These are phyloP conservation scores for Aelia acuminata DNA, from an alignment of 2,888 invertebrate genomes.

Conservation along the genomic window DNA sequence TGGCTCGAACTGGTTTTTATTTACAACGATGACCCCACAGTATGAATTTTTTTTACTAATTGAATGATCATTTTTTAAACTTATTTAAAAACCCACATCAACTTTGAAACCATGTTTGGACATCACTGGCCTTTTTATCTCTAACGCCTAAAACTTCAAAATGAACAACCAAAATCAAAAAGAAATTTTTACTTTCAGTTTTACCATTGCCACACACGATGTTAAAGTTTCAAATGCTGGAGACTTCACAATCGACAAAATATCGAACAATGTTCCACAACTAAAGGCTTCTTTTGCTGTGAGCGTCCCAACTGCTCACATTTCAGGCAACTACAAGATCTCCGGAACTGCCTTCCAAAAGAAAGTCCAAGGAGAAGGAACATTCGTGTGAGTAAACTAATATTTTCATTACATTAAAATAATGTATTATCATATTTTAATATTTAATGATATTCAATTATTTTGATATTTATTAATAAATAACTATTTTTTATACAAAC, in stretches of 20 bases:
- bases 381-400: constrained; percentile 57
- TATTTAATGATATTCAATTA: no score
- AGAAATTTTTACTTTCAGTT: background rate
- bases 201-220: constrained; percentile 30
- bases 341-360: constrained; percentile 59
- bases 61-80: no score
- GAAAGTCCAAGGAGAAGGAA: constrained; percentile 60
- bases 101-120: no score
- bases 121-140: no score
- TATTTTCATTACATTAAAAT: background rate
- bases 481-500: constrained; percentile 8
- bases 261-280: constrained; percentile 57
- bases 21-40: no score
- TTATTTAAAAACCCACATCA: no score
- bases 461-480: background rate
- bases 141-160: no score
- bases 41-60: no score
- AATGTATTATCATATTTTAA: background rate
- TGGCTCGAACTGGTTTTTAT: no score
- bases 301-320: constrained; percentile 56
- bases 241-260: constrained; percentile 60
- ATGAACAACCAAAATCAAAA: background rate
- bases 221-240: constrained; percentile 42
- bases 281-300: constrained; percentile 60
- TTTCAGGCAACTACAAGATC: constrained; percentile 57